Base-by-base conservation (phyloP, 2,797 vertebrate genomes). In the Pseudomugil tenellus region DNA sequence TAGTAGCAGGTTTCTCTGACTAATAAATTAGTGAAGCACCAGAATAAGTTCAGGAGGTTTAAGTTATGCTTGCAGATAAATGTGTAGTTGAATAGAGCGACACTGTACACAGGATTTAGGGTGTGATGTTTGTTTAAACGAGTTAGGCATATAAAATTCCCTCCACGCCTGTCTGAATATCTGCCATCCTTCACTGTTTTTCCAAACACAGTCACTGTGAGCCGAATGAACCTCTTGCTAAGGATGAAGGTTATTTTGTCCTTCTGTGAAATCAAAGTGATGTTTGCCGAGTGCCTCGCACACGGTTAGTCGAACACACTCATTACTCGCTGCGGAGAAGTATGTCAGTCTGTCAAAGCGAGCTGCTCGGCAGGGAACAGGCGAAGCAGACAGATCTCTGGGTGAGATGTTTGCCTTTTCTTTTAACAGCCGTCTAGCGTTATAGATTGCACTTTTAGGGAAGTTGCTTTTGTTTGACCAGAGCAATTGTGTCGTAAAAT, bases 361-460 rank as follows among this genome's bases (percentile, higher is more conserved):
- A 54, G 67, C 56, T 17, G 49, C 37, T 39, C 53, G 23, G 19
- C 8, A 3, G 26, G 59, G 12, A 19, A 67, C 62, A 46, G 25
- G 57, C 48, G 60, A 72, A 26, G 25, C 26, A 10, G 5, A 29
- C 25, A 23, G 0, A 72, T 67, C 67, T 70, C 3, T 39, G 26
- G 35, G 19, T 39, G 41, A 12, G 23, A 4, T 23, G 51, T 34
- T 39, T 28, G 54, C 34, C 23, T 29, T 4, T 23, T 21, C 10
- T 34, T 35, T 67, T 37, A 37, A 59, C 58, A 68, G 51, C 41
- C 19, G 16, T 61, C 21, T 21, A 14, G 16, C 23, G 6, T 25
- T 41, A 67, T 53, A 43, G 31, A 65, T 68, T 59, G 53, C 28
- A 10, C 43, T 62, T 78, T 64, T 35, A 62, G 62, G 46, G 70